A percentile compares a stretch with the other conserved stretches of the same genome.
Evolutionary conservation across 2,797 vertebrate genomes (phyloP).

Genomic region (Ispidina lecontei): DNA sequence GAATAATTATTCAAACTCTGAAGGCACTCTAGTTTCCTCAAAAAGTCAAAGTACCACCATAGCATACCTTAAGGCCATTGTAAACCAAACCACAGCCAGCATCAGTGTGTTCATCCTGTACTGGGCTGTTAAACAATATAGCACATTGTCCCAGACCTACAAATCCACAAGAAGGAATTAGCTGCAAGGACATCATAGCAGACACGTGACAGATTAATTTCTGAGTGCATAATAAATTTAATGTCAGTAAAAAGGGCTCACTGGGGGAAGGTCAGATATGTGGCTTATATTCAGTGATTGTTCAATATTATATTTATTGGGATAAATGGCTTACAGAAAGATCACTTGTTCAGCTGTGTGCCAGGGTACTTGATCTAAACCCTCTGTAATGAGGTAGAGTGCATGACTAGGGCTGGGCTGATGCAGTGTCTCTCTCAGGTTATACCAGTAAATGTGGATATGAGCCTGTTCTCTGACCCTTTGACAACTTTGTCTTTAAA

Average conservation of each 20-base stretch:
- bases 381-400: background rate
- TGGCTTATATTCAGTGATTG: background rate
- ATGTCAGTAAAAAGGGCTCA: background rate
- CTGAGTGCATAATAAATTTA: background rate
- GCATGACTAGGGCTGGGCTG: background rate
- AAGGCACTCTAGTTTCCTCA: background rate
- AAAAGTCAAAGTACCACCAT: background rate
- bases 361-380: background rate
- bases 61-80: slow-evolving; percentile 93
- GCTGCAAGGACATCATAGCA: background rate
- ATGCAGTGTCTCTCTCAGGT: background rate
- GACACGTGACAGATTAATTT: background rate
- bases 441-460: background rate
- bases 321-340: background rate
- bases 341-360: background rate
- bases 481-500: background rate
- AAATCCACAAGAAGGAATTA: slow-evolving; percentile 21
- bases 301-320: background rate
- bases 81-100: slow-evolving; percentile 95
- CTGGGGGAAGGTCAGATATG: background rate
- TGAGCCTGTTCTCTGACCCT: background rate
- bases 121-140: slow-evolving; percentile 90
- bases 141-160: slow-evolving; percentile 92
- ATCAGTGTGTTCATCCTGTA: slow-evolving; percentile 90
- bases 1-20: background rate